Evolutionary conservation across 2,113 vertebrate species (phyloP).

Genomic region (Apteryx mantelli): DNA sequence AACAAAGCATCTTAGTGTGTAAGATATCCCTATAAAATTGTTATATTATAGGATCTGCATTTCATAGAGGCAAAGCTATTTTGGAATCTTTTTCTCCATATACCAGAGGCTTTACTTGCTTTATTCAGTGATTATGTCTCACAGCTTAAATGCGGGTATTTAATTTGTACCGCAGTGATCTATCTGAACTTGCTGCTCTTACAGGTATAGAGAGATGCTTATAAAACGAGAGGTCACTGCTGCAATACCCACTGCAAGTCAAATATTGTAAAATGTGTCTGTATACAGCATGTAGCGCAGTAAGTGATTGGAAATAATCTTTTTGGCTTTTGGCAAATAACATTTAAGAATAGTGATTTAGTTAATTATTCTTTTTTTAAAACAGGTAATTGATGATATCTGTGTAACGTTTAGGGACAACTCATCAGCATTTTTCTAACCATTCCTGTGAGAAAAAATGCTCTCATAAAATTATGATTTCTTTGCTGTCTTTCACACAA

Average conservation of each 20-base stretch:
- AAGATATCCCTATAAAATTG: not conserved
- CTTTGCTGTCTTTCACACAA: slow-evolving; percentile 45
- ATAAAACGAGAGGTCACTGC: not conserved
- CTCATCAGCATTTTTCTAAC: slow-evolving; percentile 70
- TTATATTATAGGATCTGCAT: not conserved
- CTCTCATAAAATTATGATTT: slow-evolving; percentile 64
- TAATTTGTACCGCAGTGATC: not conserved
- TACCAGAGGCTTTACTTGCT: slow-evolving; percentile 5
- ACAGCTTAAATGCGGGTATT: not conserved
- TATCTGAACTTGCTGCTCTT: not conserved
- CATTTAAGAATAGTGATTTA: slow-evolving; percentile 61
- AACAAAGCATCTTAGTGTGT: not conserved
- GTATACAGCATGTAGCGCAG: not conserved
- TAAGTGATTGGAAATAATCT: slow-evolving; percentile 12
- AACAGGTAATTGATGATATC: slow-evolving; percentile 57
- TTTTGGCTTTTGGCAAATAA: slow-evolving; percentile 63
- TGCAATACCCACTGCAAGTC: not conserved
- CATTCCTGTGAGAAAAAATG: slow-evolving; percentile 66
- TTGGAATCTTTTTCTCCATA: not conserved
- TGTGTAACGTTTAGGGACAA: slow-evolving; percentile 52
- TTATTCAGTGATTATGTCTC: not conserved
- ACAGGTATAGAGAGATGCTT: not conserved
- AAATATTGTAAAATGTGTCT: not conserved
- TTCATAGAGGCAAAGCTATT: not conserved
- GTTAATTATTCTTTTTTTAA: slow-evolving; percentile 55